Conservation (phyloP, 2,113 vertebrate genomes). For the Rafetus swinhoei region DNA sequence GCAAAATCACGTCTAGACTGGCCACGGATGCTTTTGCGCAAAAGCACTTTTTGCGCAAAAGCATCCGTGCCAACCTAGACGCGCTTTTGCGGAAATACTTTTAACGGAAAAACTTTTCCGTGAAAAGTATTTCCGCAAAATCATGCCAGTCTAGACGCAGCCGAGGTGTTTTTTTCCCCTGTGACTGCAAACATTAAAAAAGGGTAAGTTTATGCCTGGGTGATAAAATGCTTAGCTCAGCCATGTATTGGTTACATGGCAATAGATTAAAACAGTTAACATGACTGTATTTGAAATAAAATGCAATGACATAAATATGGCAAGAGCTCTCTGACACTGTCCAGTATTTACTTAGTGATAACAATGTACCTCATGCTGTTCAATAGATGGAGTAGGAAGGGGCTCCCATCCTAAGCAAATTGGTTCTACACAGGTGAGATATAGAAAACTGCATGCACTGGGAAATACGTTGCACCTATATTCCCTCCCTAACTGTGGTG, state of each 20-base stretch:
- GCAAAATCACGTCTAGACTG: no score
- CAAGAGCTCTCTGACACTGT: not conserved
- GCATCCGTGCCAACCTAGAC: no score
- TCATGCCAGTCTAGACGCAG: no score
- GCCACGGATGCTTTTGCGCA: no score
- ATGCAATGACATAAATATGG: not conserved
- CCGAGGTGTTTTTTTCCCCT: not conserved
- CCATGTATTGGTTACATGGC: not conserved
- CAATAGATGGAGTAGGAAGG: not conserved
- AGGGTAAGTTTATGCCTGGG: not conserved
- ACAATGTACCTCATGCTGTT: not conserved
- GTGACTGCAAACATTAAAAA: not conserved
- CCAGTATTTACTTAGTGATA: not conserved
- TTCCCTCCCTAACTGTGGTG: not conserved
- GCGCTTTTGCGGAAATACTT: no score
- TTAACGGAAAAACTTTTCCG: no score
- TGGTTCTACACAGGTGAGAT: not conserved
- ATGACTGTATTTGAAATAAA: not conserved
- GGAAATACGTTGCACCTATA: not conserved
- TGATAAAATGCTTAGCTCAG: not conserved
- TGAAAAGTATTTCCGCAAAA: no score
- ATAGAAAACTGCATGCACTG: not conserved
- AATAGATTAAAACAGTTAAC: accelerated
- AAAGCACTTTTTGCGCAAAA: no score
- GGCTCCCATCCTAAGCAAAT: not conserved